phyloP scores from a whole-genome alignment of 2,888 invertebrate species.

The Pterostichus niger region DNA sequence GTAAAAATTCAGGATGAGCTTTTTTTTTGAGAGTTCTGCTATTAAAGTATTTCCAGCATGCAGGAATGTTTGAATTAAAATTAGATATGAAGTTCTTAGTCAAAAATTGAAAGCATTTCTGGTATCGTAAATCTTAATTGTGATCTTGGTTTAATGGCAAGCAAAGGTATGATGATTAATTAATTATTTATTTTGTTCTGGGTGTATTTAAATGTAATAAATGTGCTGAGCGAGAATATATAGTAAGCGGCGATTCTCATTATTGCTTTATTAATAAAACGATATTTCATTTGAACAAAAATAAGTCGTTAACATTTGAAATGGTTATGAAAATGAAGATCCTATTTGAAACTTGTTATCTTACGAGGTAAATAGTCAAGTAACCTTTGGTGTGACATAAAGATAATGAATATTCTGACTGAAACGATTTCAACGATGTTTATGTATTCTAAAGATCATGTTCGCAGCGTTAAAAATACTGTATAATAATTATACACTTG shows the following conservation, averaged over 20 bases:
- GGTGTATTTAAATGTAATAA: slow-evolving; percentile 26
- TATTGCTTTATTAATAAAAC: slow-evolving; percentile 61
- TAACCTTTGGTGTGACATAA: slow-evolving; percentile 66
- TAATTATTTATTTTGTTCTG: slow-evolving; percentile 23
- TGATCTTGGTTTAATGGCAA: slow-evolving; percentile 10
- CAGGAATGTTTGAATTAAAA: neutral
- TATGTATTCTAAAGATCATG: slow-evolving; percentile 56
- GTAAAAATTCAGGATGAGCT: too few species aligned
- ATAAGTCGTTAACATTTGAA: slow-evolving; percentile 66
- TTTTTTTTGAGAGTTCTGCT: neutral
- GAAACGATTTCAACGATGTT: slow-evolving; percentile 62
- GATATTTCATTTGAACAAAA: slow-evolving; percentile 60
- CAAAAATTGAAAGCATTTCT: too few species aligned
- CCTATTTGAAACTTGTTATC: slow-evolving; percentile 62
- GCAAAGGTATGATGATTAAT: neutral
- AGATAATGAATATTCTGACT: slow-evolving; percentile 64
- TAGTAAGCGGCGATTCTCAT: slow-evolving; percentile 46
- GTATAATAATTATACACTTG: slow-evolving; percentile 55
- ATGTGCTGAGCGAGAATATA: slow-evolving; percentile 23
- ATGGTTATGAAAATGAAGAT: slow-evolving; percentile 59
- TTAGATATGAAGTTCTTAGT: too few species aligned
- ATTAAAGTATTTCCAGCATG: neutral
- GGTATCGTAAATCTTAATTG: slow-evolving; percentile 6
- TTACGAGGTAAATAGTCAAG: slow-evolving; percentile 48
- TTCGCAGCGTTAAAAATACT: slow-evolving; percentile 35